phyloP scores from a whole-genome alignment of 1,140 invertebrate genomes.

The Drusus annulatus region DNA sequence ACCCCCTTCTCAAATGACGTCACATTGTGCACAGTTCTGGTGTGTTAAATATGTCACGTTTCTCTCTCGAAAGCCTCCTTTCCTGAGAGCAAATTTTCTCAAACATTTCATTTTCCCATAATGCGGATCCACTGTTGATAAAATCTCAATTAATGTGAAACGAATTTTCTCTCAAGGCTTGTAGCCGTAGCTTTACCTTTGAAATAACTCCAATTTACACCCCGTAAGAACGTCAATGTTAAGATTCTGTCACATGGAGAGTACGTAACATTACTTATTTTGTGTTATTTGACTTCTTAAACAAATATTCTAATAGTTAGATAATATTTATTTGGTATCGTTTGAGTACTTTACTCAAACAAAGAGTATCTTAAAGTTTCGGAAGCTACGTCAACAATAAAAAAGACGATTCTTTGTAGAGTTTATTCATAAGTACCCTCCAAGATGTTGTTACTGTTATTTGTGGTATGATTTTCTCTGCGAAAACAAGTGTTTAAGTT shows the following conservation, averaged over 20 bases:
- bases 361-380: neutral
- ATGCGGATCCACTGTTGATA: constrained; percentile 34
- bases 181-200: constrained; percentile 12
- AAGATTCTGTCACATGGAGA: neutral
- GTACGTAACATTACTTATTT: constrained; percentile 14
- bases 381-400: no score
- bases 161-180: constrained; percentile 4
- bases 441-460: no score
- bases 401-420: no score
- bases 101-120: constrained; percentile 39
- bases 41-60: constrained; percentile 37
- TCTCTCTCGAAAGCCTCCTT: constrained; percentile 7
- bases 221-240: neutral
- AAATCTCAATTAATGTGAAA: constrained; percentile 43
- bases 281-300: constrained; percentile 6
- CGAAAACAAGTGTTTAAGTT: no score
- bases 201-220: constrained; percentile 10
- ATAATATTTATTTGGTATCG: no score
- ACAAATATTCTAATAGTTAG: neutral
- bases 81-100: constrained; percentile 36
- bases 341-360: neutral
- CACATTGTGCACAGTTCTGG: constrained; percentile 25
- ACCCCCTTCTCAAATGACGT: constrained; percentile 9
- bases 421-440: no score
- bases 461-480: no score